phyloP scores from a whole-genome alignment of 30 jellyfish, hydroid and myxozoan genomes.

The Nemopilema nomurai region DNA sequence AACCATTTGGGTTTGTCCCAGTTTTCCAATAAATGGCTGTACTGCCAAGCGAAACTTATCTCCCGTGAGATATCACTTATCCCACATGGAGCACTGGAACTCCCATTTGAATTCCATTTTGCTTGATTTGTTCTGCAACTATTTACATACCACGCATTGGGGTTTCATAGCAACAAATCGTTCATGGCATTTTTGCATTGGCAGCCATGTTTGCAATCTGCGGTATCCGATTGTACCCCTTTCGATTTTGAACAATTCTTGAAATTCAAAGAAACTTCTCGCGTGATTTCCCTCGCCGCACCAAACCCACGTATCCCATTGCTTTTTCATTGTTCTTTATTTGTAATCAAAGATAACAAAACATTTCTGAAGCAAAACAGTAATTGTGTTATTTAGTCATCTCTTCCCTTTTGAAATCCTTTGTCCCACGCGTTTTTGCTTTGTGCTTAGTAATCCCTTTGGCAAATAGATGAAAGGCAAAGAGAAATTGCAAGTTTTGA shows the following conservation, averaged over 20 bases:
- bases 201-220: neutral
- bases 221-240: too few relatives aligned
- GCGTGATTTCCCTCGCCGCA: neutral
- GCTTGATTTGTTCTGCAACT: neutral
- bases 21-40: too few relatives aligned
- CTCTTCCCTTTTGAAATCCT: neutral
- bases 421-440: neutral
- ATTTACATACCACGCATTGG: neutral
- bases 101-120: neutral
- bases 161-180: neutral
- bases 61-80: neutral
- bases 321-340: neutral
- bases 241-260: neutral
- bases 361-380: neutral
- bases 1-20: too few relatives aligned
- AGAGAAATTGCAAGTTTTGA: neutral
- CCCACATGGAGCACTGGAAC: neutral
- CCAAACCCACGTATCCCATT: neutral
- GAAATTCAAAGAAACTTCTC: neutral
- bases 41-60: too few relatives aligned
- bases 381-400: neutral
- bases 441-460: neutral
- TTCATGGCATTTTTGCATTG: too few relatives aligned
- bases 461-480: neutral
- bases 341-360: neutral